Conservation (phyloP, 2,888 invertebrate genomes). For the Hypercompe scribonia region DNA sequence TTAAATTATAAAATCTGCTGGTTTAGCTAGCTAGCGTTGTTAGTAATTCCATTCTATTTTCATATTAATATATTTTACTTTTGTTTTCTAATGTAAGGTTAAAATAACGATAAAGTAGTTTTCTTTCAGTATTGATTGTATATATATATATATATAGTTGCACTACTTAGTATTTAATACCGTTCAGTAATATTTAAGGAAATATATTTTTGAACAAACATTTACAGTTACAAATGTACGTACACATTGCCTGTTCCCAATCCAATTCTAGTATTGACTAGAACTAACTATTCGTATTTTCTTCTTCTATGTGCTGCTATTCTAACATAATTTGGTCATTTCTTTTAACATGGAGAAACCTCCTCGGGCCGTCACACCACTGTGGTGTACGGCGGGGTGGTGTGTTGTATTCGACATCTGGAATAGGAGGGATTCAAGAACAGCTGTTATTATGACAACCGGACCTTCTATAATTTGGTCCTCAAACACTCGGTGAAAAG, state of each 20-base stretch:
- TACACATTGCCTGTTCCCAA: neutral
- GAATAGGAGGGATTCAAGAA: too few relatives aligned
- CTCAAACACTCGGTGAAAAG: neutral
- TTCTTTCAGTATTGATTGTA: neutral
- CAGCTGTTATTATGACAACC: too few relatives aligned
- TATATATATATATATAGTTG: neutral
- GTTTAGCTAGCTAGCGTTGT: neutral
- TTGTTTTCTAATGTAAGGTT: neutral
- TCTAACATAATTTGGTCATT: too few relatives aligned
- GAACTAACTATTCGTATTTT: too few relatives aligned
- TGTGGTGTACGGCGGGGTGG: too few relatives aligned
- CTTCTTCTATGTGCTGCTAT: neutral
- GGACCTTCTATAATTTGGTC: too few relatives aligned
- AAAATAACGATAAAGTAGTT: neutral
- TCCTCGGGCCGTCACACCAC: too few relatives aligned
- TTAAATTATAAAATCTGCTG: neutral
- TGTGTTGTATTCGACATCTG: too few relatives aligned
- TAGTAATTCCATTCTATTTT: neutral
- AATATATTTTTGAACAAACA: neutral
- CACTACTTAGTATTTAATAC: neutral
- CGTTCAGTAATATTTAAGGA: neutral
- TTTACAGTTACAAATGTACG: too few relatives aligned
- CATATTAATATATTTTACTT: neutral
- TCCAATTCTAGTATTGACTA: neutral
- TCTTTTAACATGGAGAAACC: too few relatives aligned